Conservation (phyloP, 1,140 invertebrate genomes). For the Drosophila repletoides region DNA sequence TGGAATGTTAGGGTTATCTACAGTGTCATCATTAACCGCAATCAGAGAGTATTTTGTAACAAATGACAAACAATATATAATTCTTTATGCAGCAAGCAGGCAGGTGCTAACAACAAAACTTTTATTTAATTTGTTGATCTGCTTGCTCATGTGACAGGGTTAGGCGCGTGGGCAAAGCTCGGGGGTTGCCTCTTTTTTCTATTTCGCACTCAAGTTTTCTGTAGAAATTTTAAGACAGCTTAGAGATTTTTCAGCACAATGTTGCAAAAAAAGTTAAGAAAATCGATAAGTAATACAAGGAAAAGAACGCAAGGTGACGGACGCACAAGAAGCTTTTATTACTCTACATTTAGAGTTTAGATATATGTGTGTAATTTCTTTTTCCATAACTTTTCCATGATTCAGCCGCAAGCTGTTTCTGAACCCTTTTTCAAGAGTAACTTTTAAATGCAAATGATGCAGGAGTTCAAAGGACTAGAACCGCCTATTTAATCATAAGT, state of each 20-base stretch:
- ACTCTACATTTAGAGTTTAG: neutral
- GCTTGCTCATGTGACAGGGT: conserved; percentile 63
- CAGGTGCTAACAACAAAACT: conserved; percentile 46
- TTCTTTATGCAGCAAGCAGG: conserved; percentile 57
- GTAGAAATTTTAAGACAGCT: conserved; percentile 69
- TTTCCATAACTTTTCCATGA: no score
- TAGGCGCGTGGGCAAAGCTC: neutral
- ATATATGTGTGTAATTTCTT: no score
- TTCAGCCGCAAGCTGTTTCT: no score
- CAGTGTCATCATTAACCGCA: conserved; percentile 74
- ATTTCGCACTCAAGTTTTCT: conserved; percentile 42
- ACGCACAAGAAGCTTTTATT: neutral
- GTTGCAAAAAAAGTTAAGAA: conserved; percentile 34
- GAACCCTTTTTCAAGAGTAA: no score
- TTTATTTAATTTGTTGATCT: conserved; percentile 74
- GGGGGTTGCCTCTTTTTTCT: conserved; percentile 25
- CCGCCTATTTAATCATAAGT: no score
- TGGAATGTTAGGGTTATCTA: conserved; percentile 48
- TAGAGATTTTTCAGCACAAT: conserved; percentile 65
- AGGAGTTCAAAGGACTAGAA: no score
- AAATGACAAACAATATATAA: conserved; percentile 67
- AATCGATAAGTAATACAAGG: conserved; percentile 17
- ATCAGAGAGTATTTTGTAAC: conserved; percentile 60
- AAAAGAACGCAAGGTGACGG: neutral
- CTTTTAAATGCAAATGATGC: no score